phyloP scores from a whole-genome alignment of 2,113 vertebrate genomes.

The Muscicapa adusta region DNA sequence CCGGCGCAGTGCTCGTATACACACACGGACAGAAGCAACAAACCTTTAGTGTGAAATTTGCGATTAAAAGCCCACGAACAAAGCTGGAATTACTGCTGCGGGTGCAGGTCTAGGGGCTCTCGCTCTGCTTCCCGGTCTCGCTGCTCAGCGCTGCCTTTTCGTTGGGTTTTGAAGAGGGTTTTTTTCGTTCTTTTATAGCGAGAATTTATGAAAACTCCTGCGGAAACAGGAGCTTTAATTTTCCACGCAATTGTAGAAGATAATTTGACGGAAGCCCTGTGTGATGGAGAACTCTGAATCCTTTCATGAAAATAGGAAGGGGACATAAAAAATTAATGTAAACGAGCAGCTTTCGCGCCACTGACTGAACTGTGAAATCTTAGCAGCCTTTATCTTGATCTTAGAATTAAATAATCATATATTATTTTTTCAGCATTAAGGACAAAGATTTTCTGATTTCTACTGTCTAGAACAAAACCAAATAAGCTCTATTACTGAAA shows the following conservation, averaged over 20 bases:
- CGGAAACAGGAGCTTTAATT: background rate
- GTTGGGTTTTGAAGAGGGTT: background rate
- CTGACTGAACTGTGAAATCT: slow-evolving; percentile 30
- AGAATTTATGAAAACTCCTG: background rate
- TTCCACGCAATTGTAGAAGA: background rate
- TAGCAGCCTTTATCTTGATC: slow-evolving; percentile 59
- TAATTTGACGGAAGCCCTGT: background rate
- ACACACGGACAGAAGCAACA: background rate
- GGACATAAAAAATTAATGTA: slow-evolving; percentile 13
- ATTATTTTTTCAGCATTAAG: slow-evolving; percentile 35
- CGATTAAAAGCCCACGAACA: background rate
- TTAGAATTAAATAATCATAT: slow-evolving; percentile 49
- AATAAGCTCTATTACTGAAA: background rate
- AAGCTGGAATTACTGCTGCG: slow-evolving; percentile 1
- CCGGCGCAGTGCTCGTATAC: background rate
- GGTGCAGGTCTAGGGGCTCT: background rate
- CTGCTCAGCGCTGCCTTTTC: background rate
- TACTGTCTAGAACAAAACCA: background rate
- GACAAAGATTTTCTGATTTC: slow-evolving; percentile 8
- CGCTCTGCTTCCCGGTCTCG: background rate
- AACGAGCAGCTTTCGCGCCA: background rate
- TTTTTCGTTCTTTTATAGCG: background rate
- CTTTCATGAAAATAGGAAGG: background rate
- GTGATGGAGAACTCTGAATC: background rate
- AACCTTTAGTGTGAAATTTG: background rate